These are phyloP conservation scores for Phaetusa simplex DNA, from an alignment of 2,113 vertebrate species.

Conservation along the genomic window DNA sequence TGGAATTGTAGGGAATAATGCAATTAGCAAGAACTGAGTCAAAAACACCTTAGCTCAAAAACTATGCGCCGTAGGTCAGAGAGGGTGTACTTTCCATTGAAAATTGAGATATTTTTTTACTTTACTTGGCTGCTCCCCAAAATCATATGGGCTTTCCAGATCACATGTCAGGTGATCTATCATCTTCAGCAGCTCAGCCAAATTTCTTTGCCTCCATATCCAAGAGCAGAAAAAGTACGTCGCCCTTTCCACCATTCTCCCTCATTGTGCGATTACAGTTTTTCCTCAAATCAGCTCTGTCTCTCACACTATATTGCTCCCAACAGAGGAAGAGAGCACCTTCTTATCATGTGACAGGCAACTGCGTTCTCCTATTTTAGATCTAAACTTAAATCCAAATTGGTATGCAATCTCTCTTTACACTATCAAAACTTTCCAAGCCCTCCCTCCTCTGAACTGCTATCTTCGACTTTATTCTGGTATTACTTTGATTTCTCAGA, in stretches of 20 bases:
- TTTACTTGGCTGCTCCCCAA: neutral
- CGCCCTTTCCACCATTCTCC: neutral
- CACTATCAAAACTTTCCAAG: neutral
- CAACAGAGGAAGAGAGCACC: neutral
- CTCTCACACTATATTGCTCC: neutral
- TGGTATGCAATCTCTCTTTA: neutral
- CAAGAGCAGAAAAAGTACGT: neutral
- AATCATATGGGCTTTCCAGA: neutral
- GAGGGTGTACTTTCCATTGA: neutral
- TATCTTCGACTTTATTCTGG: neutral
- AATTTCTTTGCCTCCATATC: neutral
- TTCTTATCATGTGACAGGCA: neutral
- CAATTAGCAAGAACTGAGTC: neutral
- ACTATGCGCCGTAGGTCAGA: neutral
- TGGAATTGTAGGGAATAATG: neutral
- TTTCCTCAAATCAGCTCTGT: neutral
- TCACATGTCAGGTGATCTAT: neutral
- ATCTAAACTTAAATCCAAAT: neutral
- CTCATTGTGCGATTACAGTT: neutral
- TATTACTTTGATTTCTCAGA: neutral
- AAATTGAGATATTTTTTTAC: neutral
- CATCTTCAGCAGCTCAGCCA: neutral
- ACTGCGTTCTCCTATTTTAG: neutral
- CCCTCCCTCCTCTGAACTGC: neutral
- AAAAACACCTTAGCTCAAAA: neutral